These are phyloP conservation scores for Petrocephalus schoutedeni DNA, from an alignment of 2,797 vertebrate species.

Conservation along the genomic window DNA sequence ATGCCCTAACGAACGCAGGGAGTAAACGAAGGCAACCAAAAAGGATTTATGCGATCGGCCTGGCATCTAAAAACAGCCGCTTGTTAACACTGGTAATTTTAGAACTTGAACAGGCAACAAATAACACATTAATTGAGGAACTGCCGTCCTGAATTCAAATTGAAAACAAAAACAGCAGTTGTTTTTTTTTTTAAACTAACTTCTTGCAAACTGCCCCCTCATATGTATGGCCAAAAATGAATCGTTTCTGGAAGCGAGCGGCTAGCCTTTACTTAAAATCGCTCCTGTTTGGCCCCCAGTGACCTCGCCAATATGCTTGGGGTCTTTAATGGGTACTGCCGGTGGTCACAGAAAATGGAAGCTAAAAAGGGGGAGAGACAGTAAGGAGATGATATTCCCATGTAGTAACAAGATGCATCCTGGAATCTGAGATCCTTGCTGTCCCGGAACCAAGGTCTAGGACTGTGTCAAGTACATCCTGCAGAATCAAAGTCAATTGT, in stretches of 20 bases:
- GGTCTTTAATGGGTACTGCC: background rate
- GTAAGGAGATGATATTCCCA: background rate
- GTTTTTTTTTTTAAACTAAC: background rate
- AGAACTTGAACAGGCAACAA: conserved; percentile 6
- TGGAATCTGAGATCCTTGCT: background rate
- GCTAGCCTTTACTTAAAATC: background rate
- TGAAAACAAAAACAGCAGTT: background rate
- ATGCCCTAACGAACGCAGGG: background rate
- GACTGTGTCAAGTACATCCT: background rate
- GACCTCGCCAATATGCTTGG: background rate
- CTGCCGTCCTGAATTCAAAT: background rate
- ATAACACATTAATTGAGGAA: background rate
- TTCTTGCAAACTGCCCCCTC: background rate
- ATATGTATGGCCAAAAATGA: background rate
- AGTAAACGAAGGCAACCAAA: background rate
- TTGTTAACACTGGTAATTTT: conserved; percentile 13
- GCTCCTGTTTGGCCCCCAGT: background rate
- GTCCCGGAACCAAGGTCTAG: background rate
- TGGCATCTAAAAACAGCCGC: background rate
- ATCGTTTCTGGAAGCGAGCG: background rate
- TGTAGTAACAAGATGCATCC: background rate
- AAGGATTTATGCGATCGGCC: background rate
- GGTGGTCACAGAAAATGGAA: background rate
- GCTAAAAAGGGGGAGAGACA: background rate
- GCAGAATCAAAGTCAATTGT: background rate